Evolutionary conservation across 2,113 vertebrate species (phyloP).

Genomic region (Microtus oregoni): DNA sequence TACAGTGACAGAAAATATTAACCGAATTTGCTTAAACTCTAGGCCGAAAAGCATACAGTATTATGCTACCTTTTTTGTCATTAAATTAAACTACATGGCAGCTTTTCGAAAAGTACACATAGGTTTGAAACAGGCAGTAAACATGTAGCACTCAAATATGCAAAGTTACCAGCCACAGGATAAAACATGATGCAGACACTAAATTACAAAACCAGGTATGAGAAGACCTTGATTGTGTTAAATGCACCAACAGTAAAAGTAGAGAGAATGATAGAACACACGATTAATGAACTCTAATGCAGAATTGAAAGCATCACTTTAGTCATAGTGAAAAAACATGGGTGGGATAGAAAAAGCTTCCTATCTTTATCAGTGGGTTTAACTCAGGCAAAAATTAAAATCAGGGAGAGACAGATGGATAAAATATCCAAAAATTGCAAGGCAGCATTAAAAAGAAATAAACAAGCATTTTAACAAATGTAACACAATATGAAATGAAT

Average conservation of each 20-base stretch:
- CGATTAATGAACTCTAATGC: background rate
- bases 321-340: background rate
- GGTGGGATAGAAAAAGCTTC: background rate
- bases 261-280: background rate
- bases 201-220: background rate
- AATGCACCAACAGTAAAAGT: background rate
- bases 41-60: background rate
- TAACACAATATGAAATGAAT: background rate
- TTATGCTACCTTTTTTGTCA: background rate
- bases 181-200: background rate
- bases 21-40: background rate
- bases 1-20: background rate
- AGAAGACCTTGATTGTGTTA: background rate
- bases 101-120: background rate
- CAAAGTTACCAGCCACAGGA: background rate
- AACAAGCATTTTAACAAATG: background rate
- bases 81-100: background rate
- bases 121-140: background rate
- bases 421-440: background rate
- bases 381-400: background rate
- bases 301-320: background rate
- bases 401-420: background rate
- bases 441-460: background rate
- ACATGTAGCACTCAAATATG: background rate
- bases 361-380: background rate